phyloP scores from a whole-genome alignment of 2,113 vertebrate genomes.

The Phaetusa simplex region DNA sequence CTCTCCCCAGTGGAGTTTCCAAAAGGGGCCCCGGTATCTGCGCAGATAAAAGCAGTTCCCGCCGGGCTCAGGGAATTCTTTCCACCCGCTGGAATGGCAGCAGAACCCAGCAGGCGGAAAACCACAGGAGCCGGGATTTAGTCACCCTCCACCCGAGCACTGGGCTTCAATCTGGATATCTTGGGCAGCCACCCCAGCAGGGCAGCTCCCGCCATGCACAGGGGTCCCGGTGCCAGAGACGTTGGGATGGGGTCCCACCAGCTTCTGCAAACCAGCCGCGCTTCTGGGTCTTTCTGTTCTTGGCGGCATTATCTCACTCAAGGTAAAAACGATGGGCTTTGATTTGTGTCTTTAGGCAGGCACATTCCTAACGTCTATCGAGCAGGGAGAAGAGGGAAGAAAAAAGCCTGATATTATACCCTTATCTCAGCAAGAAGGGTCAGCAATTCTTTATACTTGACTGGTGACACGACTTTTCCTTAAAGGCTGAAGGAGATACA shows the following conservation, averaged over 20 bases:
- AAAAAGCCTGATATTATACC: background rate
- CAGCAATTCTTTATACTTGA: background rate
- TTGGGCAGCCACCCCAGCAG: rapidly evolving
- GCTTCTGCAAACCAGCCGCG: background rate
- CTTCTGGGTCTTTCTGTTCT: background rate
- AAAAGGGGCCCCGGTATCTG: background rate
- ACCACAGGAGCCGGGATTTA: background rate
- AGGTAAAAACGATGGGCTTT: background rate
- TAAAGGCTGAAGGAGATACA: slow-evolving; percentile 18
- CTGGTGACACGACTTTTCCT: background rate
- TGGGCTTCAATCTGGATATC: background rate
- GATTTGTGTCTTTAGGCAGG: background rate
- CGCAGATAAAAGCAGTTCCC: background rate
- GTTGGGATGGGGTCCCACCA: background rate
- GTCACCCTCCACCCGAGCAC: background rate
- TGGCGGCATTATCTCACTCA: background rate
- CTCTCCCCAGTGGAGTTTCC: background rate
- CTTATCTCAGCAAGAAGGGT: slow-evolving; percentile 31
- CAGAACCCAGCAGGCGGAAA: background rate
- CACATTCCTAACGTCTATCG: background rate
- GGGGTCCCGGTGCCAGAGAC: background rate
- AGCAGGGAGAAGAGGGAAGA: background rate
- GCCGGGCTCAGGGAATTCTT: background rate
- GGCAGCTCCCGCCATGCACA: background rate
- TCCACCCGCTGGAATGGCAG: slow-evolving; percentile 14